Base-by-base conservation (phyloP, 2,797 vertebrate genomes). In the Amazona finschi region DNA sequence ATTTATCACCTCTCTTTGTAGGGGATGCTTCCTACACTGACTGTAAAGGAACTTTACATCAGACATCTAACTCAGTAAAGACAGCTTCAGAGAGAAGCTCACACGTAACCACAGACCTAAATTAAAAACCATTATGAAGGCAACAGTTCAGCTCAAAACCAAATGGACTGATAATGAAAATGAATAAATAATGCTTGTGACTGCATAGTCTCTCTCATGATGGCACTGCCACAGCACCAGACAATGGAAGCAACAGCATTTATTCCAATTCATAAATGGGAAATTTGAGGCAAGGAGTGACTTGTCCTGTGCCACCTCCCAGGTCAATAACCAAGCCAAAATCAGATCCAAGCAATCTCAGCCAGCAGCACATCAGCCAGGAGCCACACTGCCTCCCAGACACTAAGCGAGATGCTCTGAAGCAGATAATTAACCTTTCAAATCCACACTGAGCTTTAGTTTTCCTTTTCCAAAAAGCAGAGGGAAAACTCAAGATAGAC, bases 271-370 rank as follows among this genome's bases (percentile, higher is more conserved):
- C 53, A 53, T 11, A 85, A 38, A 66, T 2, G 17, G n/a, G 16
- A 66, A 76, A 58, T 44, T 7, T 53, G 46, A 82, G 25, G 25
- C 25, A 61, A 67, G 25, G 33, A 38, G 20, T 22, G 28, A 69
- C 71, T 49, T 72, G 15, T 50, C 43, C 25, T 55, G 21, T 50
- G 47, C 16, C 30, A n/a, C 28, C 27, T 74, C 31, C 50, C 57
- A 50, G n/a, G 47, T 30, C 62, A 70, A 43, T 21, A 73, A 73
- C 18, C 20, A 83, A 80, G 60, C 20, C 50, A 47, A 79, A 85
- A 61, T 11, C 0, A 0, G 60, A 76, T 8, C 8, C 11, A 62
- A 43, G 43, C 5, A 1, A 44, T 11, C 9, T 39, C 49, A 31
- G 75, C 7, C 33, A 55, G 43, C n/a, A 71, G 30, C n/a, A 55